A percentile compares a stretch with the other conserved stretches of the same genome.
Conservation (phyloP, 2,113 vertebrate species). For the Oceanodroma tethys region DNA sequence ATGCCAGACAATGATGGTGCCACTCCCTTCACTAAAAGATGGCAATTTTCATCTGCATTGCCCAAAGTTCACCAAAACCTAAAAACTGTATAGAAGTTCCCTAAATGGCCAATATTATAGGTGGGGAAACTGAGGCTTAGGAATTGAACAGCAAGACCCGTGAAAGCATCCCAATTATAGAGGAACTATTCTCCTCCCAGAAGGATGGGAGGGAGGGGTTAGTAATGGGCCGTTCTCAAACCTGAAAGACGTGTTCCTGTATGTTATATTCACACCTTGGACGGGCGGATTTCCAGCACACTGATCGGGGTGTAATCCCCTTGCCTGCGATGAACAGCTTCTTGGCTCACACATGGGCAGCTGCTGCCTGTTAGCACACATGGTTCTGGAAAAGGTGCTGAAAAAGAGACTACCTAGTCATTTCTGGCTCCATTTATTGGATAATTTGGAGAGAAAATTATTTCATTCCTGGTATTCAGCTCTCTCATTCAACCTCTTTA, state of each 20-base stretch:
- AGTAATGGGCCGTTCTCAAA: neutral
- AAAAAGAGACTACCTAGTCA: neutral
- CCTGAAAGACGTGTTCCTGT: neutral
- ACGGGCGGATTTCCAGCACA: neutral
- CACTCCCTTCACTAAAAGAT: neutral
- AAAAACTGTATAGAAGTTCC: neutral
- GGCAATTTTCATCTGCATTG: neutral
- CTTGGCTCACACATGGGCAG: accelerated
- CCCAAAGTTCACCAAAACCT: neutral
- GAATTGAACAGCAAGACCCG: neutral
- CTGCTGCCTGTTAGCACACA: neutral
- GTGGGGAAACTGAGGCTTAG: neutral
- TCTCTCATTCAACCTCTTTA: neutral
- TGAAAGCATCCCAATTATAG: neutral
- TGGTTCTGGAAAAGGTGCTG: neutral
- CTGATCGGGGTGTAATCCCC: neutral
- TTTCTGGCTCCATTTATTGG: neutral
- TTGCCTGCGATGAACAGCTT: accelerated
- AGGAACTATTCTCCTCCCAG: neutral
- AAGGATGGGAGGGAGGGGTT: neutral
- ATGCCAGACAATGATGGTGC: neutral
- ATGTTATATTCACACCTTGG: neutral
- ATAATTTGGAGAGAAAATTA: neutral
- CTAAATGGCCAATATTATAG: neutral
- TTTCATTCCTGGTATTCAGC: neutral